A percentile compares a stretch with the other conserved stretches of the same genome.
Conservation (phyloP, 2,888 invertebrate genomes). For the Drosophila basisetae region DNA sequence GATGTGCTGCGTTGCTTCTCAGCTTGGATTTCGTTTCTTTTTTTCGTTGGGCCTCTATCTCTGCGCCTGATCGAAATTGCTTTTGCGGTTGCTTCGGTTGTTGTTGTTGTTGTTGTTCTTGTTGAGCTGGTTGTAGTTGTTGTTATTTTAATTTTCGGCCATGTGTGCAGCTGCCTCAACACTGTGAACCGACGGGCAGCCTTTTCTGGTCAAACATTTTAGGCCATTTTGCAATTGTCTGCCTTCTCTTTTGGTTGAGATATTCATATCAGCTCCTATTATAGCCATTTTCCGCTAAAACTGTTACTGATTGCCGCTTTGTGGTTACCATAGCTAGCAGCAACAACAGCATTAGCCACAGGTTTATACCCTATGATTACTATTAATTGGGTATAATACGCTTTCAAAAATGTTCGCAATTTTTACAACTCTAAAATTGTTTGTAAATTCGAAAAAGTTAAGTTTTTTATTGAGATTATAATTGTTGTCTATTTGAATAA, state of each 20-base stretch:
- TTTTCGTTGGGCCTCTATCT: constrained; percentile 65
- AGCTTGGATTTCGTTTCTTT: constrained; percentile 45
- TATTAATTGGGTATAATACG: neutral
- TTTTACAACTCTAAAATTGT: neutral
- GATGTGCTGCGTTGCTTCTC: constrained; percentile 75
- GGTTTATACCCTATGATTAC: constrained; percentile 5
- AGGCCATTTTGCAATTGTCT: constrained; percentile 73
- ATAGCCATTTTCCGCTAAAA: constrained; percentile 81
- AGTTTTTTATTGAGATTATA: neutral
- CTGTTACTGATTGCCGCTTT: constrained; percentile 81
- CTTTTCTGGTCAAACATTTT: constrained; percentile 56
- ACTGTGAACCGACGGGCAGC: constrained; percentile 18
- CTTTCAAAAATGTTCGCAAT: neutral
- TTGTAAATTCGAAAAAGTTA: neutral
- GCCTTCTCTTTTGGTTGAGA: constrained; percentile 66
- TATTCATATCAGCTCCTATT: constrained; percentile 82
- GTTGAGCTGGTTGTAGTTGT: constrained; percentile 49
- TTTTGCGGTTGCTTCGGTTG: constrained; percentile 77
- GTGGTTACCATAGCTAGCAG: constrained; percentile 49
- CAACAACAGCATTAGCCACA: constrained; percentile 9
- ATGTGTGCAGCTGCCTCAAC: constrained; percentile 71
- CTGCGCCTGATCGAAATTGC: constrained; percentile 79
- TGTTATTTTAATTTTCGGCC: constrained; percentile 74
- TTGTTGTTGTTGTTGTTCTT: constrained; percentile 32
- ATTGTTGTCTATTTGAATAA: neutral